Conservation (phyloP, 1,140 invertebrate genomes). For the Drosophila serrata region DNA sequence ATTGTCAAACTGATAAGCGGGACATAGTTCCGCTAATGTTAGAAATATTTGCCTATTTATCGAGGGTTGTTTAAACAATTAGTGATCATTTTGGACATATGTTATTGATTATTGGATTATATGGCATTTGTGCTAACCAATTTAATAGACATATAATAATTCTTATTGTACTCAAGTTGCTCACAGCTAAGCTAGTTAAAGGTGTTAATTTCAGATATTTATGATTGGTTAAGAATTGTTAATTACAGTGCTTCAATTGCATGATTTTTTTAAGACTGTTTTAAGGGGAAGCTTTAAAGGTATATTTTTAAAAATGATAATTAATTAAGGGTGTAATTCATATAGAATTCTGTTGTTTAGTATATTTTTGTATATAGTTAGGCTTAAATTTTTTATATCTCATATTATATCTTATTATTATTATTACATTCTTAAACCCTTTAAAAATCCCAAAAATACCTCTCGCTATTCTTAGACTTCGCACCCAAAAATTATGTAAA, state of each 20-base stretch:
- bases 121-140: not conserved
- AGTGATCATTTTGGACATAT: not conserved
- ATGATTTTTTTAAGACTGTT: not conserved
- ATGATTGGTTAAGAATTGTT: not conserved
- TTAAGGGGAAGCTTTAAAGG: not conserved
- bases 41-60: conserved; percentile 19
- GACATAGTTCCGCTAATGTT: conserved; percentile 21
- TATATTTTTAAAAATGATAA: not conserved
- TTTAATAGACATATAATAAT: not conserved
- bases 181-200: not conserved
- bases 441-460: not conserved
- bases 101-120: not conserved
- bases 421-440: not conserved
- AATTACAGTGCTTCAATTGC: too few relatives aligned
- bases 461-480: not conserved
- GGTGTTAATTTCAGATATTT: conserved; percentile 2
- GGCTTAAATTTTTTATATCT: not conserved
- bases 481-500: conserved; percentile 17
- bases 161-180: not conserved
- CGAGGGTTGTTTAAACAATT: conserved; percentile 28
- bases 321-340: not conserved
- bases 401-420: too few relatives aligned
- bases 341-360: not conserved
- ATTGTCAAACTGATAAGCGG: conserved; percentile 19
- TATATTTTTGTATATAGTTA: not conserved